Evolutionary conservation across 2,113 vertebrate species (phyloP), one percentile per base, ranked within the genome.

Genomic region (Urocolius indicus): DNA sequence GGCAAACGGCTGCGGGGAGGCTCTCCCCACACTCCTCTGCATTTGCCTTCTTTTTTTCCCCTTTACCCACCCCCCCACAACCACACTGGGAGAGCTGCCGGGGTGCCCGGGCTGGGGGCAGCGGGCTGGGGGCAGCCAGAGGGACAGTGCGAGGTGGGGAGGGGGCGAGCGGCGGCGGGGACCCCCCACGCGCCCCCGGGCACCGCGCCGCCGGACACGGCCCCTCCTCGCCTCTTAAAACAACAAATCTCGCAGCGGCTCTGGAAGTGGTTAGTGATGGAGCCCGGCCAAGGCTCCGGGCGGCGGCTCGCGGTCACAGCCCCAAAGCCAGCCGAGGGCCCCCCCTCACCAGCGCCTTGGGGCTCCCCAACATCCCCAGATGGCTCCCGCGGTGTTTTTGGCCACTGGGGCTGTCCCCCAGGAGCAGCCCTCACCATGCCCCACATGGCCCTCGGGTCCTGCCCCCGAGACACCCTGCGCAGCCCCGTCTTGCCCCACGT

Each of bases 91-190:
- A 80, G 90, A 24, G 68, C 6, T 4, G 34, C 27, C 1, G 0
- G 0, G 0, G 16, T 8, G 52, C 58, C 34, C 22, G 4, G 49
- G n/a, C 2, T 1, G 0, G 2, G 0, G 4, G 67, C n/a, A 3
- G 21, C 0, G 4, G 68, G 48, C n/a, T 0, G 1, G 48, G 3
- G 30, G 59, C 30, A 79, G 65, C 1, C 5, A 75, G 76, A 2
- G 15, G 32, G 65, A 18, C 65, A 24, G 1, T 20, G 58, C 4
- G 9, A 21, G 5, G 14, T 0, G 7, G 23, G 49, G 46, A 55
- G 23, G 38, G 15, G 63, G 9, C 5, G 6, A 75, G 76, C 5
- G 41, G 79, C n/a, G 7, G 71, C 18, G 0, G 36, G 87, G 72
- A 75, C 72, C 59, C 79, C 66, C 83, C 9, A 7, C 0, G 1